Conservation (phyloP, 2,888 invertebrate genomes). For the Anthophora plumipes region DNA sequence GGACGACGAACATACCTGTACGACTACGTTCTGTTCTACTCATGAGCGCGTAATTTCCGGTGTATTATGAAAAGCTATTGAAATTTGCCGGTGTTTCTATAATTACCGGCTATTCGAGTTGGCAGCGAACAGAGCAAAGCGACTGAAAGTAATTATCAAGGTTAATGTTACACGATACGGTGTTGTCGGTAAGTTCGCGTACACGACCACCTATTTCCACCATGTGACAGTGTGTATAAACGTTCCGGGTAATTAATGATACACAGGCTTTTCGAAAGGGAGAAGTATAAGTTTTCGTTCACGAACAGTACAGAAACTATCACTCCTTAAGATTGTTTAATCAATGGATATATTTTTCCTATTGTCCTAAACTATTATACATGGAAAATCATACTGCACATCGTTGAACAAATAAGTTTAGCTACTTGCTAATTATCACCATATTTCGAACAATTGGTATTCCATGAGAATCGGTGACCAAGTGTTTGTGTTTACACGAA, state of each 20-base stretch:
- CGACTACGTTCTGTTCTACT: not conserved
- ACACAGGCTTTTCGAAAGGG: conserved; percentile 3
- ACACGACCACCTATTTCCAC: conserved; percentile 27
- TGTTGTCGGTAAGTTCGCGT: conserved; percentile 27
- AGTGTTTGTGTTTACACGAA: conserved; percentile 16
- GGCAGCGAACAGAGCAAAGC: conserved; percentile 43
- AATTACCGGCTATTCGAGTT: conserved; percentile 42
- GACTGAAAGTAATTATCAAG: conserved; percentile 55
- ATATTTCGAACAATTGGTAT: conserved; percentile 20
- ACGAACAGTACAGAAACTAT: conserved; percentile 1
- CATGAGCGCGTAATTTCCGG: conserved; percentile 32
- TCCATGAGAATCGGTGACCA: not conserved
- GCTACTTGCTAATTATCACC: conserved; percentile 11
- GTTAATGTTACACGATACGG: conserved; percentile 53
- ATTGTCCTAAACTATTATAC: not conserved
- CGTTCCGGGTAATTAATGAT: conserved; percentile 21
- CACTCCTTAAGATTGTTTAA: not conserved
- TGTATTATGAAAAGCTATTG: conserved; percentile 28
- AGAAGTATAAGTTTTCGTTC: not conserved
- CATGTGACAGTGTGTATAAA: conserved; percentile 44
- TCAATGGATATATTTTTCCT: not conserved
- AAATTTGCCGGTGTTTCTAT: conserved; percentile 45
- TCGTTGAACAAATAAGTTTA: conserved; percentile 16
- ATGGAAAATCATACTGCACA: conserved; percentile 7
- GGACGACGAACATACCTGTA: not conserved